Base-by-base conservation (phyloP, 2,113 vertebrate genomes). In the Drymodes brunneopygia region DNA sequence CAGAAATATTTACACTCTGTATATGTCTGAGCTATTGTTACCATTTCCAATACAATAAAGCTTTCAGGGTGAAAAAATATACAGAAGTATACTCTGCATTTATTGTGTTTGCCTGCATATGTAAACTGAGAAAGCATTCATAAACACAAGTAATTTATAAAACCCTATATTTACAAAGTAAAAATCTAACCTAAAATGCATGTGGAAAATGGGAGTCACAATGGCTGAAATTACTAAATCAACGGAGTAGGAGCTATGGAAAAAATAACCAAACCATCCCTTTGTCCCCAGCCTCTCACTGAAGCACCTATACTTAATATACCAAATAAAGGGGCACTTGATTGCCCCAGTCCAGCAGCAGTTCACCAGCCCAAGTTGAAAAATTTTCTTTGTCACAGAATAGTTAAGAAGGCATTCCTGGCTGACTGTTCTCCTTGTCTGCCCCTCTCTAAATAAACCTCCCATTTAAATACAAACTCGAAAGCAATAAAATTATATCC, bases 1-100 rank as follows among this genome's bases (percentile, higher is more conserved):
- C 85, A 96, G 89, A 95, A 91, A 94, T 95, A 95, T 92, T 95
- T 95, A 97, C 89, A 86, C 95, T 90, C 94, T 85, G 86, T 95
- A 95, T 84, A 95, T 71, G 81, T 88, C 88, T 95, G 83, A 93
- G 74, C 80, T 95, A 95, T 95, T 93, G 90, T 94, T 93, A 92
- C 82, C 33, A 81, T 78, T 90, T 82, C 51, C 90, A 83, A 85
- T 88, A 84, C n/a, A 88, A 92, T 31, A 74, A 44, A 94, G 38
- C 67, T 83, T 93, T 80, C 65, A 83, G 61, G 45, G 92, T 24
- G 40, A 54, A 89, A 64, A 90, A 88, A 79, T 56, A 77, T 5
- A 64, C 45, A 89, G 67, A 90, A 88, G 75, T 56, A 77, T 5
- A 64, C 48, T 45, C 45, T 66, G 47, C 47, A 60, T 71, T 92